phyloP scores from a whole-genome alignment of 2,888 invertebrate genomes.

The Dendrolimus houi region DNA sequence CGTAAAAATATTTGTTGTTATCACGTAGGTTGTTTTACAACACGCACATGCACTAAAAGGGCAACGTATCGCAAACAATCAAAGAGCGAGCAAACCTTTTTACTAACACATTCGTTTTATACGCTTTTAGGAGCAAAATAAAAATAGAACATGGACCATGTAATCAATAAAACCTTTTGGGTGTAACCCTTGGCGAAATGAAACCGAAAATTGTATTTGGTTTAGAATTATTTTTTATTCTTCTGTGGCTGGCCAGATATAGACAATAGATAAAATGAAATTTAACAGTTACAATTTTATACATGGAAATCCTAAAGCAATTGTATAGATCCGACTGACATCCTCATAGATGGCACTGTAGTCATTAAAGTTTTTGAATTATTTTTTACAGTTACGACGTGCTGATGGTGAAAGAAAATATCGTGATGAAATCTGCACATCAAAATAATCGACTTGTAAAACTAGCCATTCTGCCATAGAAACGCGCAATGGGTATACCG shows the following conservation, averaged over 20 bases:
- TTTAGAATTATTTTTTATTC: neutral
- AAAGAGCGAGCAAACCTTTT: slow-evolving; percentile 52
- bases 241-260: no score
- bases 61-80: slow-evolving; percentile 51
- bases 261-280: neutral
- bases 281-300: neutral
- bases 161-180: slow-evolving; percentile 45
- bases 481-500: no score
- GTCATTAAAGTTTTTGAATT: no score
- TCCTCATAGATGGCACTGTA: no score
- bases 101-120: slow-evolving; percentile 45
- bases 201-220: slow-evolving; percentile 1
- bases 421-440: no score
- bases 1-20: neutral
- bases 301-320: neutral
- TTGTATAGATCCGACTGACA: no score
- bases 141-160: slow-evolving; percentile 37
- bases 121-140: slow-evolving; percentile 39
- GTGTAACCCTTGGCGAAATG: slow-evolving; percentile 13
- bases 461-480: no score
- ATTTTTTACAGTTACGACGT: no score
- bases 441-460: no score
- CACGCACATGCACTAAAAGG: slow-evolving; percentile 17
- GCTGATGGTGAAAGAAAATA: no score
- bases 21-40: neutral